Evolutionary conservation across 2,888 invertebrate genomes (phyloP).

Genomic region (Clepsis dumicolana): DNA sequence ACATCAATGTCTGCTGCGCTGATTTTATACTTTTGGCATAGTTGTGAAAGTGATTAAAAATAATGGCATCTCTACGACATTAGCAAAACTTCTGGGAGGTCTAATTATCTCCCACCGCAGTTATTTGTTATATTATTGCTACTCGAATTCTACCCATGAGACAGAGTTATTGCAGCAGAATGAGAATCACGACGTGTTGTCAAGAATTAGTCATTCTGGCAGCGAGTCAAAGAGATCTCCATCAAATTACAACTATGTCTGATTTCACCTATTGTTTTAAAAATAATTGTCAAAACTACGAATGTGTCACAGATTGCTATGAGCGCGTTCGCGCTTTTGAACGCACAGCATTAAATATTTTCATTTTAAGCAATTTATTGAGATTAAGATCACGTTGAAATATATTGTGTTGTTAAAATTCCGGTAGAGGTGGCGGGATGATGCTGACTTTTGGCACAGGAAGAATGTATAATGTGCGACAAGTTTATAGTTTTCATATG

Average conservation of each 20-base stretch:
- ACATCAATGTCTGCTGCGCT: not conserved
- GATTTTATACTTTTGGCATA: constrained; percentile 5
- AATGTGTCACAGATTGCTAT: constrained; percentile 58
- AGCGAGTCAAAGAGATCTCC: constrained; percentile 73
- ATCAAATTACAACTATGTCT: constrained; percentile 72
- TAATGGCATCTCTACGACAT: constrained; percentile 26
- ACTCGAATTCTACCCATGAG: constrained; percentile 63
- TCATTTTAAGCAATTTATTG: constrained; percentile 79
- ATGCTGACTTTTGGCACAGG: constrained; percentile 81
- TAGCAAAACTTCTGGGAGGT: constrained; percentile 34
- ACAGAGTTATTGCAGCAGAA: constrained; percentile 71
- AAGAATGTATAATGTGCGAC: constrained; percentile 72
- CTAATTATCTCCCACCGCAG: constrained; percentile 38
- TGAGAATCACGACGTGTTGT: constrained; percentile 68
- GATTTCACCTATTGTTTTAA: constrained; percentile 74
- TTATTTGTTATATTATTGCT: constrained; percentile 60
- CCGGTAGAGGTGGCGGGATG: constrained; percentile 62
- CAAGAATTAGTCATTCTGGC: constrained; percentile 82
- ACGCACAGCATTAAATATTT: constrained; percentile 69
- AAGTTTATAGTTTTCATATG: constrained; percentile 79
- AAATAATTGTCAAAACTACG: constrained; percentile 65
- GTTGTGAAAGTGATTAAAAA: constrained; percentile 20
- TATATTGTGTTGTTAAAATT: constrained; percentile 84
- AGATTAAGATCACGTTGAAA: constrained; percentile 78
- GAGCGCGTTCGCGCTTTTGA: constrained; percentile 64